Evolutionary conservation across 2,797 vertebrate species (phyloP).

Genomic region (Rhinichthys osculus): DNA sequence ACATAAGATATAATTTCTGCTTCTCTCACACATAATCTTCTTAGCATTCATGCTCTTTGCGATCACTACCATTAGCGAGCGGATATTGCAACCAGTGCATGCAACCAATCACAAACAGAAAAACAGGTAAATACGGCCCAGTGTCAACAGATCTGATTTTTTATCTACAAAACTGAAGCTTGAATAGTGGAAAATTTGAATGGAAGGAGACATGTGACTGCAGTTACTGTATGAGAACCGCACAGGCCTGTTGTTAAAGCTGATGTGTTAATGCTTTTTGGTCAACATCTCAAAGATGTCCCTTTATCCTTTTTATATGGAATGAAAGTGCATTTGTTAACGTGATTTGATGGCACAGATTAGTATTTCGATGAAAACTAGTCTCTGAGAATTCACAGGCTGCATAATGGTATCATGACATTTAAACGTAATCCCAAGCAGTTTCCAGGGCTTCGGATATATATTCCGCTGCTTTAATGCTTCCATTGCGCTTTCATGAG

Average conservation of each 20-base stretch:
- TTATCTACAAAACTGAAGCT: background rate
- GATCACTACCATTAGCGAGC: slow-evolving; percentile 8
- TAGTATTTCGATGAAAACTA: slow-evolving; percentile 1
- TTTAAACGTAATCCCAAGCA: slow-evolving; percentile 33
- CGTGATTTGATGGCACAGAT: slow-evolving; percentile 12
- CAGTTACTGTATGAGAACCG: background rate
- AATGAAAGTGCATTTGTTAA: background rate
- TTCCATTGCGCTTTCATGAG: slow-evolving; percentile 51
- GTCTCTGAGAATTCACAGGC: slow-evolving; percentile 3
- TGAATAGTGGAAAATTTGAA: background rate
- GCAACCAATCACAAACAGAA: background rate
- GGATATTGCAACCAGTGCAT: background rate
- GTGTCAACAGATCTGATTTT: slow-evolving; percentile 10
- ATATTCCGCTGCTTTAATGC: slow-evolving; percentile 35
- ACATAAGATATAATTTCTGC: slow-evolving; percentile 20
- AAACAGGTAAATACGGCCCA: background rate
- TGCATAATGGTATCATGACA: slow-evolving; percentile 33
- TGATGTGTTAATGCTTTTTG: slow-evolving; percentile 1
- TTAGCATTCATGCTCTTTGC: slow-evolving; percentile 23
- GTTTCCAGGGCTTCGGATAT: slow-evolving; percentile 11
- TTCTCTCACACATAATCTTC: slow-evolving; percentile 34
- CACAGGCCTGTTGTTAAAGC: slow-evolving; percentile 9
- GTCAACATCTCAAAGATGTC: background rate
- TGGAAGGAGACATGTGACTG: background rate
- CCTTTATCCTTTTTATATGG: background rate